Conservation (phyloP, 2,113 vertebrate genomes). For the Syrmaticus mikado region DNA sequence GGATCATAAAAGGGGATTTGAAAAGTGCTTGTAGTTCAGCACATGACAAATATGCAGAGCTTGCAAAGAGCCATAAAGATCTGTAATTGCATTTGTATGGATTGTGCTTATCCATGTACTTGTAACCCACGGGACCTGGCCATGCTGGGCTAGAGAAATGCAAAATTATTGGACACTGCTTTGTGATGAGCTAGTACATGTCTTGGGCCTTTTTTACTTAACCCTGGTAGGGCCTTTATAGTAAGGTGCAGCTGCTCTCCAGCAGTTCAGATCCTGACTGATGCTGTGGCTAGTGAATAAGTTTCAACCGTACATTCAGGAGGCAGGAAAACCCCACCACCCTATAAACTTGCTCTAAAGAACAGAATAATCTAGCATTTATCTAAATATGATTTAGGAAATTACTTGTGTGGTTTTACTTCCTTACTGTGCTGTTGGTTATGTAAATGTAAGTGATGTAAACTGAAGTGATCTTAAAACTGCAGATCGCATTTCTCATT, state of each 20-base stretch:
- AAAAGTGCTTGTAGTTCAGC: constrained; percentile 28
- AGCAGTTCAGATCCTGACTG: not conserved
- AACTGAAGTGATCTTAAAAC: not conserved
- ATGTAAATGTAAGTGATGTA: not conserved
- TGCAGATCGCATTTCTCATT: not conserved
- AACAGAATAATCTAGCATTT: not conserved
- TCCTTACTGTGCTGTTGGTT: not conserved
- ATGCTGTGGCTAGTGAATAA: not conserved
- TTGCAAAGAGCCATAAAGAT: constrained; percentile 36
- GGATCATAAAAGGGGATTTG: constrained; percentile 46
- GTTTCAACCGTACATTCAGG: not conserved
- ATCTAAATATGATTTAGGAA: not conserved
- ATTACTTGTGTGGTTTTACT: not conserved
- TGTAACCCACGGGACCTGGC: constrained; percentile 11
- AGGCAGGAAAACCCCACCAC: not conserved
- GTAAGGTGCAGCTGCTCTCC: not conserved
- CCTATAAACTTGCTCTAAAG: not conserved
- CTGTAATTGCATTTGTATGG: constrained; percentile 63
- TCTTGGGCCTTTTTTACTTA: not conserved
- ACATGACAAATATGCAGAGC: not conserved
- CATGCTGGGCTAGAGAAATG: not conserved
- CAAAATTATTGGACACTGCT: not conserved
- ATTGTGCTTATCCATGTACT: constrained; percentile 56
- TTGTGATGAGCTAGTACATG: not conserved
- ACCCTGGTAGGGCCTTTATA: not conserved